Percentiles rank a stretch among this genome's conserved stretches.
These are phyloP conservation scores for Hirudo medicinalis DNA, from an alignment of 1,140 invertebrate species.

Conservation along the genomic window DNA sequence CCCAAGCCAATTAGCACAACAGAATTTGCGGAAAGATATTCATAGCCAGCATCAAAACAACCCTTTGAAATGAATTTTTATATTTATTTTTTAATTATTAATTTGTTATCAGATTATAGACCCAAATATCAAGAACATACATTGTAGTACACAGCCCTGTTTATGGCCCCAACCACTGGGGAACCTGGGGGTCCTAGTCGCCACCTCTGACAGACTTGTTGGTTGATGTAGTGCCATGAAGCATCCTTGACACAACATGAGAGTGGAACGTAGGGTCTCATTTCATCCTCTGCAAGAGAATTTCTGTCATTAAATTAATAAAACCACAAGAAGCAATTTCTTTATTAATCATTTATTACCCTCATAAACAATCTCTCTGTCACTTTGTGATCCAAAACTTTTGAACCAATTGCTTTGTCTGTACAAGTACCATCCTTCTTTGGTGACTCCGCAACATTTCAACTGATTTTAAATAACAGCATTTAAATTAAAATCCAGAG, in stretches of 20 bases:
- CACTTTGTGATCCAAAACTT: constrained; percentile 17
- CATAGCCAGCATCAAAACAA: constrained; percentile 20
- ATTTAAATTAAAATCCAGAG: neutral
- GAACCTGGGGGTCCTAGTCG: constrained; percentile 20
- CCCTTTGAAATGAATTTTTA: constrained; percentile 15
- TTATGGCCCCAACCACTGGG: constrained; percentile 20
- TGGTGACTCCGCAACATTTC: constrained; percentile 23
- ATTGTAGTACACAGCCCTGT: constrained; percentile 21
- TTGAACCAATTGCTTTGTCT: constrained; percentile 22
- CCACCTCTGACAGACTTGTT: constrained; percentile 22
- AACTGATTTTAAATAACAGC: constrained; percentile 9
- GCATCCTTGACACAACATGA: constrained; percentile 22
- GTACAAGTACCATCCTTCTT: constrained; percentile 22
- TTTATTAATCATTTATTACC: neutral
- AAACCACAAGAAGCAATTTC: neutral
- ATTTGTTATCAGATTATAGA: neutral
- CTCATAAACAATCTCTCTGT: constrained; percentile 15
- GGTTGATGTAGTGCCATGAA: constrained; percentile 19
- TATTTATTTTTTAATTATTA: neutral
- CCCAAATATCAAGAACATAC: constrained; percentile 3
- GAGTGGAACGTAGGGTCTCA: constrained; percentile 21
- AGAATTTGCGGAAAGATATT: constrained; percentile 18
- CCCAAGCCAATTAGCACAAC: constrained; percentile 21
- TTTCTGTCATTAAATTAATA: neutral
- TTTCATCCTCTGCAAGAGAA: constrained; percentile 16